Base-by-base conservation (phyloP, 2,797 vertebrate genomes). In the Cygnus olor region DNA sequence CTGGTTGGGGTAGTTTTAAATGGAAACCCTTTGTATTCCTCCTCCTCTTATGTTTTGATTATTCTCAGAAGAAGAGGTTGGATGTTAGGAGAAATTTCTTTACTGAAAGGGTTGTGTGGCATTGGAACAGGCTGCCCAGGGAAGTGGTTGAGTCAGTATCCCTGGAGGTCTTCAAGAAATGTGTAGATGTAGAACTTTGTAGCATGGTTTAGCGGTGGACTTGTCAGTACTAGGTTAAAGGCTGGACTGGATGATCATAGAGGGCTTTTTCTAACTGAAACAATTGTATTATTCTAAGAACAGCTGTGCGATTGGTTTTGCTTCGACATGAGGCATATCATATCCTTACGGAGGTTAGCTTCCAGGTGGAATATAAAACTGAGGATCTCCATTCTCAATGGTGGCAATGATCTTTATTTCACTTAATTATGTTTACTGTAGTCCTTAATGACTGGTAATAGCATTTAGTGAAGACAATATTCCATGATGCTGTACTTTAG, bases 1-100 rank as follows among this genome's bases (percentile, higher is more conserved):
- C 54, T 32, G 49, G 36, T 21, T 17, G 16, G 71, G 74, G 81
- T 66, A 82, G 68, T 93, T 88, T 90, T 93, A 90, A 88, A 58
- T 47, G 65, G 22, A 83, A 73, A 91, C 72, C 56, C 69, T 92
- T 94, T 81, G 30, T 47, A 38, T 91, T 95, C 54, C 72, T 95
- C 80, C 65, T 96, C 16, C 69, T 93, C 65, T 61, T 94, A 24
- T 3, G 0, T 70, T 82, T 85, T 76, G 54, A 20, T 93, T 68
- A 11, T 76, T 80, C 77, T 74, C 47, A 68, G n/a, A 61, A 95
- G 85, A 42, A 25, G 47, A 49, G 47, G 47, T 49, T 49, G 47
- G 47, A 49, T 49, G 47, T 25, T 24, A 49, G 47, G 47, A 49
- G 47, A 49, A 49, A 25, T 49, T 24, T 49, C 22, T 49, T 49